A percentile compares a stretch with the other conserved stretches of the same genome.
phyloP scores from a whole-genome alignment of 92 coral and sea anemone species.

The Paragorgia papillata region DNA sequence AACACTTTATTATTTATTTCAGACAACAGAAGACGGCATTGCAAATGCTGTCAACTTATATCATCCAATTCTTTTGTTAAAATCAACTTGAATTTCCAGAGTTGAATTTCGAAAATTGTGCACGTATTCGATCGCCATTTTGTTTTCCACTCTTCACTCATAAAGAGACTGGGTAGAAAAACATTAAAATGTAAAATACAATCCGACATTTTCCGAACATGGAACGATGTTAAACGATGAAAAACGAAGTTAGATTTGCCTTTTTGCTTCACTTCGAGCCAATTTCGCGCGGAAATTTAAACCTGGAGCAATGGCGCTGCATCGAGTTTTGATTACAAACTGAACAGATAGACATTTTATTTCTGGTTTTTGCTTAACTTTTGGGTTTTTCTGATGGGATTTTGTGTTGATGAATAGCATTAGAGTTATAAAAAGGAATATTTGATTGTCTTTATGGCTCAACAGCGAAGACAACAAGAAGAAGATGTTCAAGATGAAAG shows the following conservation, averaged over 20 bases:
- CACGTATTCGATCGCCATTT: background rate
- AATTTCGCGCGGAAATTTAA: background rate
- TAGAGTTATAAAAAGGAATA: background rate
- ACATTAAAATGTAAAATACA: no score
- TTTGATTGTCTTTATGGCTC: conserved; percentile 40
- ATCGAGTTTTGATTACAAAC: no score
- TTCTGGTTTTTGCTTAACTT: background rate
- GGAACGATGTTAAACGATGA: background rate
- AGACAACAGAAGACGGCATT: no score
- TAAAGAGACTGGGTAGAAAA: no score
- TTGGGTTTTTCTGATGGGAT: background rate
- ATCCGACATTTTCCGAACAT: background rate
- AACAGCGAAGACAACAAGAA: conserved; percentile 74
- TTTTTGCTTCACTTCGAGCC: background rate
- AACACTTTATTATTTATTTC: no score
- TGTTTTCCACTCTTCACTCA: no score
- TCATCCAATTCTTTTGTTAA: no score
- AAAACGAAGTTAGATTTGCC: background rate
- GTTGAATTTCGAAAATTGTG: no score
- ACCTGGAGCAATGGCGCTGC: background rate
- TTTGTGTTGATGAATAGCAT: background rate
- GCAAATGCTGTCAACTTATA: no score
- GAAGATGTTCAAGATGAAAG: conserved; percentile 67
- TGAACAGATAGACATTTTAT: background rate
- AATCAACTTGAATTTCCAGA: no score